Percentiles rank a stretch among this genome's conserved stretches.
Conservation (phyloP, 2,888 invertebrate species). For the Tenthredo scrophulariae region DNA sequence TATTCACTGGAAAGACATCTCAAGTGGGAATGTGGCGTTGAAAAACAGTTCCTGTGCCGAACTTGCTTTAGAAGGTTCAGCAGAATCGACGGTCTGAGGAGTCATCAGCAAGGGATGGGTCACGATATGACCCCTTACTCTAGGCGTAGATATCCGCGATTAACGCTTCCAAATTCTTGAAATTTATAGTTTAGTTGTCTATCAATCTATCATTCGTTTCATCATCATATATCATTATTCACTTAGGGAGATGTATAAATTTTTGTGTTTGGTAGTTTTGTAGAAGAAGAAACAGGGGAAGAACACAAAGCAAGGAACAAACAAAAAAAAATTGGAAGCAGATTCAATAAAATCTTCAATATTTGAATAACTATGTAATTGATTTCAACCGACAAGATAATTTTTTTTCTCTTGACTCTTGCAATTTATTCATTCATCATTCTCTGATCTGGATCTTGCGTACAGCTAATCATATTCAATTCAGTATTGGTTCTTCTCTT, state of each 20-base stretch:
- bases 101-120: constrained; percentile 66
- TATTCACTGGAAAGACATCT: constrained; percentile 71
- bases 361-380: constrained; percentile 4
- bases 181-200: background rate
- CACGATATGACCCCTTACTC: constrained; percentile 65
- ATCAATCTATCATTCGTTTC: background rate
- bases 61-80: constrained; percentile 76
- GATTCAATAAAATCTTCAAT: background rate
- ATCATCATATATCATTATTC: background rate
- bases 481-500: background rate
- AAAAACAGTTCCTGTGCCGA: constrained; percentile 77
- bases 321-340: background rate
- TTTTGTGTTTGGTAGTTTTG: background rate
- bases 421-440: background rate
- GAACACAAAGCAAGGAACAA: background rate
- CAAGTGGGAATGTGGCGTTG: constrained; percentile 76
- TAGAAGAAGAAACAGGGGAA: background rate
- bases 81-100: constrained; percentile 75
- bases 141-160: constrained; percentile 59
- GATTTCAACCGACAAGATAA: background rate
- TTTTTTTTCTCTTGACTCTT: background rate
- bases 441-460: background rate
- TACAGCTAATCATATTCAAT: background rate
- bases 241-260: constrained; percentile 2
- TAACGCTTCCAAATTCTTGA: background rate